Base-by-base conservation (phyloP, 2,888 invertebrate genomes). In the Blastobasis adustella region DNA sequence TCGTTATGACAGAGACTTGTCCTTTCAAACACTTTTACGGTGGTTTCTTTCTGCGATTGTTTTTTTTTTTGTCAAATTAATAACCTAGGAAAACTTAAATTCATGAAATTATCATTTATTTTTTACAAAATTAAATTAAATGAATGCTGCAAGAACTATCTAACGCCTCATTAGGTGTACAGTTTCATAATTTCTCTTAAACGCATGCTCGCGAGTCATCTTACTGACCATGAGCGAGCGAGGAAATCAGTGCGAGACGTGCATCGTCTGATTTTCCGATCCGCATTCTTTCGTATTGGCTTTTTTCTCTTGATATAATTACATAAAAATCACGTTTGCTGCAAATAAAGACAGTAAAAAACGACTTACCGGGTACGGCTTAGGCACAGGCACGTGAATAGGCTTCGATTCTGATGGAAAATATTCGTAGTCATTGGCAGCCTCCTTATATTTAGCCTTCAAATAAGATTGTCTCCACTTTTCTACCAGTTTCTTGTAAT, bases 171-270 rank as follows among this genome's bases (percentile, higher is more conserved):
- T 23, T 53, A 59, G 60, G 66, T 75, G 61, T 79, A 71, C 62
- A 66, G 67, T 82, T 82, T 74, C 79, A 71, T 76, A 79, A 79
- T 85, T 86, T 85, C 86, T 77, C 83, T 64, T 58, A 62, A 62
- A 64, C 66, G 67, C 71, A 69, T 68, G 73, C 71, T 69, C 73
- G 72, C 77, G 75, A 77, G 69, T 81, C 75, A 78, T 77, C 77
- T 79, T 76, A 78, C 78, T 73, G 70, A 57, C 72, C 70, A 74
- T 75, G 70, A 69, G 63, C 57, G 60, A 69, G 67, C 76, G 79
- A 78, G 66, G 71, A 86, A 87, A 87, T 84, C 79, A 83, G 86
- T 85, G 84, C 87, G 79, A 73, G 82, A 86, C 83, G 86, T 69
- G 69, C 72, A 70, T 62, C 67, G 66, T 66, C 71, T 71, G 71